phyloP scores from a whole-genome alignment of 2,888 invertebrate species.

The Strigamia crassipes region DNA sequence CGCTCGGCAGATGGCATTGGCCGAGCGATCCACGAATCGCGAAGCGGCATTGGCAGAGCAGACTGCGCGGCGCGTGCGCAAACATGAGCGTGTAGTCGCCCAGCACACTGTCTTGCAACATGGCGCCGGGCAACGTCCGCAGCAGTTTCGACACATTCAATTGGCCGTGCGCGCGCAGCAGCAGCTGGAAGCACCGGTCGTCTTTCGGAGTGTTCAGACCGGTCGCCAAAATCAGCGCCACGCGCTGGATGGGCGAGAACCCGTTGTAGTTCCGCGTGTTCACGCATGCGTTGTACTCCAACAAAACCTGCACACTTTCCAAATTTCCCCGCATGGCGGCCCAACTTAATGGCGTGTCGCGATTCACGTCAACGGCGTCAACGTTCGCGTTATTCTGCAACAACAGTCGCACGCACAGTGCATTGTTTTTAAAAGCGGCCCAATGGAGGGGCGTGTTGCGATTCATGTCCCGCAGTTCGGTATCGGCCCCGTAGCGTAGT shows the following conservation, averaged over 20 bases:
- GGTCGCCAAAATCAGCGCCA: constrained; percentile 54
- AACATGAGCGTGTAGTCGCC: not conserved
- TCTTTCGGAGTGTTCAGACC: constrained; percentile 56
- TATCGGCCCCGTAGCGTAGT: constrained; percentile 55
- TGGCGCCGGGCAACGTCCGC: constrained; percentile 53
- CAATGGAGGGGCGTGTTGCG: constrained; percentile 58
- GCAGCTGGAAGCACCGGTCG: constrained; percentile 55
- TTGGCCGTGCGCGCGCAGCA: constrained; percentile 56
- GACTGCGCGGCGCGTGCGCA: constrained; percentile 51
- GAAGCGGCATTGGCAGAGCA: constrained; percentile 55
- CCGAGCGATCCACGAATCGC: constrained; percentile 55
- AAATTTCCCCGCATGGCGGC: constrained; percentile 57
- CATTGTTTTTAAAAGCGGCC: constrained; percentile 58
- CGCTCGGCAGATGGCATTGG: constrained; percentile 55
- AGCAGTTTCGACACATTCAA: constrained; percentile 52
- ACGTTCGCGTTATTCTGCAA: constrained; percentile 56
- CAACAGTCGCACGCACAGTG: constrained; percentile 54
- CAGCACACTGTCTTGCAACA: constrained; percentile 52
- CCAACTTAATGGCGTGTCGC: constrained; percentile 58
- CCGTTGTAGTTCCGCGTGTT: constrained; percentile 55
- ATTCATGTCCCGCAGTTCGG: constrained; percentile 55
- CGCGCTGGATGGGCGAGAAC: constrained; percentile 54
- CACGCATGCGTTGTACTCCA: constrained; percentile 57
- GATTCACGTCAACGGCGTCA: constrained; percentile 56
- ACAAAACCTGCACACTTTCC: constrained; percentile 55